Evolutionary conservation across 2,113 vertebrate species (phyloP), one percentile per base, ranked within the genome.

Genomic region (Regulus satrapa): DNA sequence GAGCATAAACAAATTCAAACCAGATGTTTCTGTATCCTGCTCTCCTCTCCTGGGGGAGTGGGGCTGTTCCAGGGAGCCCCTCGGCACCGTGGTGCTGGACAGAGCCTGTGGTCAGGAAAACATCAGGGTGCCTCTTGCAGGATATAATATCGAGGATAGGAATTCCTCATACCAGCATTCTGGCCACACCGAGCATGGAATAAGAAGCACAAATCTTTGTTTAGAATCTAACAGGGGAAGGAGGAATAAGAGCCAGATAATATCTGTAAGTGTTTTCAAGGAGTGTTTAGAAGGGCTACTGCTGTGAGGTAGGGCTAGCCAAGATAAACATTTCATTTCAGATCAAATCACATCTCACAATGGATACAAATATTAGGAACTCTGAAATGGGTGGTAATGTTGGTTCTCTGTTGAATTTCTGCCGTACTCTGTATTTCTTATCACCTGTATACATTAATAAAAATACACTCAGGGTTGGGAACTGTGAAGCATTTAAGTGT

Each of bases 311-410:
- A 90, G 79, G 29, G 34, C 91, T 86, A n/a, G 49, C 59, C 43
- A 77, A 93, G 94, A 92, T 88, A 96, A 96, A 94, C 83, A 93
- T 93, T 94, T 93, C 78, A 90, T 96, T 96, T 83, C 82, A 80
- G 85, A 63, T 67, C 38, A 90, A 82, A 95, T 92, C 94, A 77
- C 75, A 59, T 95, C 71, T 93, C 82, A 59, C 63, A 93, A 77
- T 3, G 18, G 85, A 93, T 88, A 71, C 51, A 96, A 95, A 93
- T 96, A 85, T 74, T 80, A 63, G 71, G 24, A 67, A 29, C 21
- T 74, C 67, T 71, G 68, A 80, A 77, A 81, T 63, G 45, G 82
- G 68, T 84, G 45, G 62, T 66, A 78, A 40, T 86, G 55, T 48
- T 85, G 48, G 18, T 45, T 89, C 67, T 69, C 61, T 34, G 55